Base-by-base conservation (phyloP, 53 echinoderm and acorn worm genomes). In the Actinopyga echinites region DNA sequence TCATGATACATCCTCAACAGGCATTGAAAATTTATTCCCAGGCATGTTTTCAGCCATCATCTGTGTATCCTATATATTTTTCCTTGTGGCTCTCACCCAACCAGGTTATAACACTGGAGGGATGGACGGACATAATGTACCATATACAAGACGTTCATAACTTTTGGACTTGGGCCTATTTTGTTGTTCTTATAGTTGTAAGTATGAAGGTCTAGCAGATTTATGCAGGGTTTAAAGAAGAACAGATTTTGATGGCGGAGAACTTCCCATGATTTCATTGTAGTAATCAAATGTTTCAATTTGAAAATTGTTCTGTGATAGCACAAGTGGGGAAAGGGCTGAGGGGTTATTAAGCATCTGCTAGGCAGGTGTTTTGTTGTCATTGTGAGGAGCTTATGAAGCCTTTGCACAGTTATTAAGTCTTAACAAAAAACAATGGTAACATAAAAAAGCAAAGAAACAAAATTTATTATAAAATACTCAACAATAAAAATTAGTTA, bases 121-220 rank as follows among this genome's bases (percentile, higher is more conserved):
- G 96, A 49, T 96, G 96, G 96, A 93, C 91, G 20, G 93, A 96
- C 85, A 93, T 96, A 79, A 94, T 96, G 96, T 96, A 96, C 87
- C 79, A 91, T 91, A 84, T 94, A 24, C 96, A 96, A 87, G 96
- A 96, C 85, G 96, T 91, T 74, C 92, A 96, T 92, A 93, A 85
- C 89, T 96, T 87, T 90, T 96, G 96, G 96, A 94, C 81, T 90
- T 96, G 96, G 96, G 87, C 87, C 83, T 96, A 96, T 94, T 96
- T 96, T 96, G 88, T 93, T 79, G 83, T 96, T 75, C 93, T 96
- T 64, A 96, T 96, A 74, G 90, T 93, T 80, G 96, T 96, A 96
- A 96, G 95, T 95, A 95, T 93, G 30, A 71, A 73, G 49, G 0
- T 49, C 37, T 37, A 5, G 15, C 13, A 49, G 12, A n/a, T 37